Conservation (phyloP, 2,113 vertebrate genomes). For the Megatriorchis doriae region DNA sequence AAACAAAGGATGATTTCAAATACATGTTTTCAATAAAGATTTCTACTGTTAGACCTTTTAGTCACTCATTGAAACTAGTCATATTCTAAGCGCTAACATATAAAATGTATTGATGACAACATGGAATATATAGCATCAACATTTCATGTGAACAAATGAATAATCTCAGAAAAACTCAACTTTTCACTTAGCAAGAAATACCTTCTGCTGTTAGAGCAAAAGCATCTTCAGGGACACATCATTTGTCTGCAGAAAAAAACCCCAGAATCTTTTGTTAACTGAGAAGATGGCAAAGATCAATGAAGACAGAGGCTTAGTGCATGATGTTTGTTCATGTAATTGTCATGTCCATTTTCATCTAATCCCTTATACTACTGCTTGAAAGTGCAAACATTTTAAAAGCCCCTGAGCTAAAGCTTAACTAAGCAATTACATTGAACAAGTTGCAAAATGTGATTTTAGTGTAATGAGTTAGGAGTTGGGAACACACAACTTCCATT, state of each 20-base stretch:
- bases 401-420: not conserved
- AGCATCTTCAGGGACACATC: not conserved
- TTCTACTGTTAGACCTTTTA: not conserved
- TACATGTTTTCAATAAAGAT: not conserved
- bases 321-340: not conserved
- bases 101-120: not conserved
- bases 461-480: not conserved
- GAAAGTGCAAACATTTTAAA: conserved; percentile 10
- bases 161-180: not conserved
- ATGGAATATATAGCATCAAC: not conserved
- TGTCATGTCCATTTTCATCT: not conserved
- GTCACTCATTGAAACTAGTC: not conserved
- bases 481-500: not conserved
- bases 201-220: not conserved
- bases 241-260: not conserved
- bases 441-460: not conserved
- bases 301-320: not conserved
- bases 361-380: not conserved
- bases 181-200: not conserved
- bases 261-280: not conserved
- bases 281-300: not conserved
- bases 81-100: not conserved
- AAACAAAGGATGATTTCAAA: not conserved
- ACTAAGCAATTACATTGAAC: not conserved
- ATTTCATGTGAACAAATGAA: not conserved